A percentile compares a stretch with the other conserved stretches of the same genome.
Conservation (phyloP, 2,797 vertebrate species). For the Clarias platycephalus region DNA sequence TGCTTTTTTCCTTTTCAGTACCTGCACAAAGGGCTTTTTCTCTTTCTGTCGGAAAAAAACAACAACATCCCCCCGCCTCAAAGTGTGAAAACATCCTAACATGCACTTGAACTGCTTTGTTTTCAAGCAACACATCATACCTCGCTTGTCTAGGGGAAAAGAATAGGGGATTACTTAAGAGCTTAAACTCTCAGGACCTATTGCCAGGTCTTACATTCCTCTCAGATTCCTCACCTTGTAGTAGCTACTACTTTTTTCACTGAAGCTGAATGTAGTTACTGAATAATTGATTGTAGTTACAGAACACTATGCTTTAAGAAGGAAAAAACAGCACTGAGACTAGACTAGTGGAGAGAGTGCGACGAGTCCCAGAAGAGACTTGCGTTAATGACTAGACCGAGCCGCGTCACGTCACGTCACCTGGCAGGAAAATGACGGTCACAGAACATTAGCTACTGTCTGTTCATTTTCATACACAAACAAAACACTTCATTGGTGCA, state of each 20-base stretch:
- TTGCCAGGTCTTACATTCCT: constrained; percentile 2
- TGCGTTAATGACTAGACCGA: constrained; percentile 38
- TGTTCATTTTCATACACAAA: constrained; percentile 62
- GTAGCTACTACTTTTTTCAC: background rate
- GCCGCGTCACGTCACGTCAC: constrained; percentile 52
- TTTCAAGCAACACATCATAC: background rate
- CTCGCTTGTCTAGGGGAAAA: background rate
- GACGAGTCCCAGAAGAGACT: constrained; percentile 22
- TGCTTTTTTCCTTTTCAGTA: background rate
- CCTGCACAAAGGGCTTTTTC: too few species aligned
- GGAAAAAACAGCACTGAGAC: background rate
- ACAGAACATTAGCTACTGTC: constrained; percentile 57
- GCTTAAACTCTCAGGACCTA: background rate
- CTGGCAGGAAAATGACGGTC: constrained; percentile 9
- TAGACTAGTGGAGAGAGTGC: background rate
- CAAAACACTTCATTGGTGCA: constrained; percentile 57
- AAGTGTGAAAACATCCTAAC: background rate
- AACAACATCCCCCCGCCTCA: too few species aligned
- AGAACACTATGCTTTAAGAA: background rate
- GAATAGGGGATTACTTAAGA: background rate
- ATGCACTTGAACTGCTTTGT: background rate
- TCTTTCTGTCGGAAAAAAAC: background rate
- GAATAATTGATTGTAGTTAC: background rate
- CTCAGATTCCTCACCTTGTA: background rate
- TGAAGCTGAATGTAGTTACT: background rate